Evolutionary conservation across 2,797 vertebrate species (phyloP), one percentile per base, ranked within the genome.

Genomic region (Natrix natrix): DNA sequence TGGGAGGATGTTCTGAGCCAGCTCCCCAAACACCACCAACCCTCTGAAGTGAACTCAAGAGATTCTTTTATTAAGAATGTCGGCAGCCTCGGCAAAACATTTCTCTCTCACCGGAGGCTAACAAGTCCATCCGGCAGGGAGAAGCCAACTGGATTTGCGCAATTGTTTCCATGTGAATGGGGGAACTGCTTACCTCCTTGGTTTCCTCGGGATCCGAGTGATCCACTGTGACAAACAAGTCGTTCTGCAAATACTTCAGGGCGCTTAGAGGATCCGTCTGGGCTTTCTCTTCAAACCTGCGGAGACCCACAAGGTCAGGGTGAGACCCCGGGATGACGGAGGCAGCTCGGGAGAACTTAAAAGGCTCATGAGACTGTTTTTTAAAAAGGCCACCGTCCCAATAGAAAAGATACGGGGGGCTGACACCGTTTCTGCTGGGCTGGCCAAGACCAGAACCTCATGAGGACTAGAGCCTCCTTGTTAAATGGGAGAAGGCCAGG

Each of bases 211-310:
- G 99, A 97, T 99, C 99, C 0, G 98, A 98, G 97, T 99, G 99
- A 98, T 99, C 99, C 97, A 99, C 99, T 0, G 99, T 99, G 92
- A 99, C 98, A 5, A 98, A 99, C 91, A 99, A 98, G 96, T 99
- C 99, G 6, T 99, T 99, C 97, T 99, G 99, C 95, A 99, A 98
- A 96, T 99, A 99, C 96, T 99, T 99, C 93, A 99, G 98, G 74
- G 99, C 99, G 96, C 97, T 99, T 87, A 99, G 98, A 3, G 99
- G 99, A 94, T 99, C 99, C 0, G 98, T 98, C 94, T 99, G 99
- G 95, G 99, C 99, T 95, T 99, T 99, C 96, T 99, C 99, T 97
- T 99, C 99, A 97, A 99, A 99, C 96, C 99, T 99, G 96, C 48
- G 11, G 11, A 94, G 43, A 93, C 7, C 94, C 1, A 87, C 13